Evolutionary conservation across 2,888 invertebrate genomes (phyloP).

Genomic region (Aporophyla lueneburgensis): DNA sequence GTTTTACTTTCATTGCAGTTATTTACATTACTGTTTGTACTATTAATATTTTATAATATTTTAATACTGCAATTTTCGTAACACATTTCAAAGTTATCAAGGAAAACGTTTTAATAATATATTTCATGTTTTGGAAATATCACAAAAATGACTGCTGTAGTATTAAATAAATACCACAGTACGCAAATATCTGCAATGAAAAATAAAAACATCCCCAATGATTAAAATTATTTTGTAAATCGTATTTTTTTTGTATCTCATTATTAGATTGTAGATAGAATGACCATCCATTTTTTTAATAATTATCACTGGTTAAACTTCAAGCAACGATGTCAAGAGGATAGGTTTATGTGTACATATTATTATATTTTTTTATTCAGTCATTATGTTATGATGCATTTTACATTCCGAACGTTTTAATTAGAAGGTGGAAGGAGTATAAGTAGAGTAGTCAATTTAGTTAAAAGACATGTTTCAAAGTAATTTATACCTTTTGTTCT

Average conservation of each 20-base stretch:
- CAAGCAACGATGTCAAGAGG: conserved; percentile 43
- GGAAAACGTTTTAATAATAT: too few species aligned
- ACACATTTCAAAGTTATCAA: not conserved
- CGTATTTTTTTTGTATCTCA: conserved; percentile 30
- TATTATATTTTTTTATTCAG: conserved; percentile 37
- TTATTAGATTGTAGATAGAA: conserved; percentile 53
- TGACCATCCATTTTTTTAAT: conserved; percentile 18
- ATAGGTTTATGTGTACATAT: conserved; percentile 52
- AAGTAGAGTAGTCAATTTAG: conserved; percentile 28
- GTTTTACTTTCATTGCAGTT: conserved; percentile 45
- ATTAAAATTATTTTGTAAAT: conserved; percentile 59
- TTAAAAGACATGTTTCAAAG: conserved; percentile 50
- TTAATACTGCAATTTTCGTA: too few species aligned
- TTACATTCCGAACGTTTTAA: conserved; percentile 61
- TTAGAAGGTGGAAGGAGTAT: conserved; percentile 38
- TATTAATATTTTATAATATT: too few species aligned
- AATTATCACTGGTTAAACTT: conserved; percentile 21
- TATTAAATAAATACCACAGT: conserved; percentile 13
- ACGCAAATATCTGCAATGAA: conserved; percentile 7
- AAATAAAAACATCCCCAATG: conserved; percentile 6
- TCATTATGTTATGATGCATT: conserved; percentile 47
- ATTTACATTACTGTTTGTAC: not conserved
- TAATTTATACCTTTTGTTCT: conserved; percentile 30
- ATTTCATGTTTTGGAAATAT: not conserved
- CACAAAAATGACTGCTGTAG: not conserved